Conservation (phyloP, 2,113 vertebrate species). For the Aix galericulata region DNA sequence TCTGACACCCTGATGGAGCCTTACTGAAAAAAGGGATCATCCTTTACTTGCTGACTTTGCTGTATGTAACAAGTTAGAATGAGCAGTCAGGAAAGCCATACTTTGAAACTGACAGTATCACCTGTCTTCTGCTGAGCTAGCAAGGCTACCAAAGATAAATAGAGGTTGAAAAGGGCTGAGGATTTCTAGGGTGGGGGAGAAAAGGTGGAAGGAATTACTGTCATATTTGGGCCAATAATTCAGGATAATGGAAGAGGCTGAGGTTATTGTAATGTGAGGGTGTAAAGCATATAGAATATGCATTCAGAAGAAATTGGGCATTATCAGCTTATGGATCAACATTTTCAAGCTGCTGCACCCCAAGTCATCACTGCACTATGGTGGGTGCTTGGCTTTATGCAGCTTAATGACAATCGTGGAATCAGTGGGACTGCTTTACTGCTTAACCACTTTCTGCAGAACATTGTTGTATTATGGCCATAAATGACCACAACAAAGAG, state of each 20-base stretch:
- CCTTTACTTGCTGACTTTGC: neutral
- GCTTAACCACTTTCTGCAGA: neutral
- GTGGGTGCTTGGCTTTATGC: neutral
- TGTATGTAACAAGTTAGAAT: neutral
- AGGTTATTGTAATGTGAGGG: neutral
- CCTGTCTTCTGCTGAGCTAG: neutral
- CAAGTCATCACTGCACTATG: neutral
- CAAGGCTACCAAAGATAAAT: neutral
- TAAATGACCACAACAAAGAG: constrained; percentile 12
- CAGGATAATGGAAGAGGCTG: neutral
- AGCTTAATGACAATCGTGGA: neutral
- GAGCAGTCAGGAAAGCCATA: neutral
- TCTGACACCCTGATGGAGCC: neutral
- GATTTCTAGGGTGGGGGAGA: neutral
- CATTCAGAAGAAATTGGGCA: neutral
- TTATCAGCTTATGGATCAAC: neutral
- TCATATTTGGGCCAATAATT: neutral
- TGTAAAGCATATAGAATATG: neutral
- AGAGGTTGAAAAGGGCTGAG: neutral
- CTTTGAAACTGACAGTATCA: neutral
- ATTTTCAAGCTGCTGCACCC: neutral
- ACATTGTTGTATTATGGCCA: neutral
- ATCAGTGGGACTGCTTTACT: neutral
- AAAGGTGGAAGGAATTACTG: neutral
- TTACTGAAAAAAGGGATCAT: neutral